Evolutionary conservation across 2,888 invertebrate genomes (phyloP), one percentile per base, ranked within the genome.

Genomic region (Protodeltote pygarga): DNA sequence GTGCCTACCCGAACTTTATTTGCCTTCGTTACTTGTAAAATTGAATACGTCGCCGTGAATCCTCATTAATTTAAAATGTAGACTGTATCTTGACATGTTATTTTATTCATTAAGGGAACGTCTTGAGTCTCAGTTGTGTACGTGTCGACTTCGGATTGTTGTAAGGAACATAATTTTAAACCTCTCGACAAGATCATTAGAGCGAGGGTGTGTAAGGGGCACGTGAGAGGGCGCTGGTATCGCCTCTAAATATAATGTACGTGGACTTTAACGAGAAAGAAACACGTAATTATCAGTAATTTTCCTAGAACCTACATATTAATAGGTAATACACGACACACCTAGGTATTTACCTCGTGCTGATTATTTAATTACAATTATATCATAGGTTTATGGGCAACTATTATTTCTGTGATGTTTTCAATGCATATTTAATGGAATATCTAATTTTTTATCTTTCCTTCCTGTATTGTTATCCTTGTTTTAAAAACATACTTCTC

Each of bases 21-120:
- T 85, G 81, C 81, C 79, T 83, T 85, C 85, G 80, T 85, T 84
- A 83, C 83, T 83, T 87, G 85, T 87, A 87, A 89, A 87, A 88
- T 88, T 87, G 87, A 85, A 89, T 87, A 90, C 83, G 83, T 83
- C 77, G 75, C 79, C 71, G 79, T 80, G 87, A 81, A 83, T 86
- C 83, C 87, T 89, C 88, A 89, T 90, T 92, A 91, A 90, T 90
- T 89, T 89, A 87, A 86, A 86, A 90, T 85, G 90, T 82, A 86
- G 85, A 79, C 85, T 80, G 85, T 87, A 85, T 85, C 88, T 88
- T 85, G 86, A 87, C 86, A 83, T 88, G 89, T 89, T 90, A 91
- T 92, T 92, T 90, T 89, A 91, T 89, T 91, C 89, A 90, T 89
- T 88, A 88, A 82, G 77, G 69, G 82, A 77, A 74, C 78, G 79